Conservation (phyloP, 1,140 invertebrate species). For the Palaemon carinicauda region DNA sequence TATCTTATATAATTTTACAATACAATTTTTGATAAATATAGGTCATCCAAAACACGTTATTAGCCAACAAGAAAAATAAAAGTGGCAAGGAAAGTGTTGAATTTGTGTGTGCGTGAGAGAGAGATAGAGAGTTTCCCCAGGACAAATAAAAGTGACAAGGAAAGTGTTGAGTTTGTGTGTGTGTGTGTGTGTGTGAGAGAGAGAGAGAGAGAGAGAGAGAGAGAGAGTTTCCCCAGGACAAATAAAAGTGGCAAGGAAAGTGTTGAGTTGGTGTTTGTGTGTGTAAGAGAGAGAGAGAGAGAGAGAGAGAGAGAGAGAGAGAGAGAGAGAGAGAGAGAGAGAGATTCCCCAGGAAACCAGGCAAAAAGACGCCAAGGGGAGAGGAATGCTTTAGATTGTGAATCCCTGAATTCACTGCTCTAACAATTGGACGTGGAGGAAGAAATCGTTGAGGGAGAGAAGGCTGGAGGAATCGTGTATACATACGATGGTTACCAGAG, state of each 20-base stretch:
- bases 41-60: not conserved
- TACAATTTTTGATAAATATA: no score
- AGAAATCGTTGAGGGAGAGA: no score
- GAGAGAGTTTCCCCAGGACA: not conserved
- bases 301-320: not conserved
- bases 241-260: no score
- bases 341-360: no score
- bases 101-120: not conserved
- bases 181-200: not conserved
- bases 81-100: not conserved
- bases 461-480: no score
- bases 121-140: not conserved
- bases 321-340: no score
- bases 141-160: no score
- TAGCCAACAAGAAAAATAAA: not conserved
- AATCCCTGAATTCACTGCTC: not conserved
- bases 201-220: slow-evolving; percentile 9
- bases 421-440: no score
- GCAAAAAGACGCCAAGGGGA: not conserved
- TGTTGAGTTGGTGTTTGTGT: not conserved
- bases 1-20: no score
- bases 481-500: no score
- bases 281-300: not conserved
- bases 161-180: not conserved
- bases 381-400: not conserved